Evolutionary conservation across 1,140 invertebrate genomes (phyloP), one percentile per base, ranked within the genome.

Genomic region (Aphaenogaster ashmeadi): DNA sequence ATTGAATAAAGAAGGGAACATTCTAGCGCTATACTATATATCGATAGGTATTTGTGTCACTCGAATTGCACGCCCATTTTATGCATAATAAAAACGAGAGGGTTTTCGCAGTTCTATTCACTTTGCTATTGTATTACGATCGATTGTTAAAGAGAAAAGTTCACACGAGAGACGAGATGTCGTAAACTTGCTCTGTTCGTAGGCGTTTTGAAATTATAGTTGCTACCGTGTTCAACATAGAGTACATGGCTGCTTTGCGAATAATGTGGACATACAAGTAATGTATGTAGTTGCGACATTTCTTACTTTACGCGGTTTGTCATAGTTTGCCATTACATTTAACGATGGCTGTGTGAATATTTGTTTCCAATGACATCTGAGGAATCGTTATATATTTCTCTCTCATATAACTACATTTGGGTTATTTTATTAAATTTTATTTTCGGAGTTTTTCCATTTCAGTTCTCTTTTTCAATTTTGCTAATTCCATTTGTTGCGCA

Each of bases 11-110:
- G 44, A 60, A 60, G 15, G 52, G 41, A 18, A 80, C 44, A 54
- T 67, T 67, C 47, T 13, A 41, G 18, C 38, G 36, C 11, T 41
- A 6, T 71, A 71, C 15, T 54, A 33, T 9, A 15, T 66, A 58
- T 21, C 41, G 52, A 83, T 74, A 75, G 69, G 11, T 75, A 75
- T 84, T 84, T 84, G 69, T 56, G 54, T 75, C 80, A 75, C 8
- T 50, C 13, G 27, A 56, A 47, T 7, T 15, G n/a, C 33, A 54
- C 52, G 38, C 66, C 54, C 41, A 84, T 58, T 60, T 75, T 83
- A 83, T 75, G 69, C 41, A 62, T 60, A 56, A 60, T 60, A 81
- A 81, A 81, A 72, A 72, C 13, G 69, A 75, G 18, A 58, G 72
- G 27, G 69, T 75, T 75, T 47, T 60, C 41, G 33, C n/a, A 56